Evolutionary conservation across 2,888 invertebrate species (phyloP), one percentile per base, ranked within the genome.

Genomic region (Morpho deidamia): DNA sequence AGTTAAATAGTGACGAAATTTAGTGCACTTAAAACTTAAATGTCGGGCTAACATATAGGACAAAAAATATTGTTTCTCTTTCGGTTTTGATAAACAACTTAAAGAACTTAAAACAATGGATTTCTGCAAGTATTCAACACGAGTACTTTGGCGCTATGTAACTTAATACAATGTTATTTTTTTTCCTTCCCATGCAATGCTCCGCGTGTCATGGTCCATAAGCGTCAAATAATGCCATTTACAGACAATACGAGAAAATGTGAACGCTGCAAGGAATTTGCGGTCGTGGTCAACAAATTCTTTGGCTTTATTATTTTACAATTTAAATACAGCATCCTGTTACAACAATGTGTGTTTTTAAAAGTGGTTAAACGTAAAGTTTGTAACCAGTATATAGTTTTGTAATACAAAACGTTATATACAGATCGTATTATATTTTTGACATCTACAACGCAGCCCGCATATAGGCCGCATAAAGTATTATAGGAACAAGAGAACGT

Each of bases 201-300:
- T 44, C 51, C 34, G 23, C 52, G 14, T 48, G 59, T 56, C 51
- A 56, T 38, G 48, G 56, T 39, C 48, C 56, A 51, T 56, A 56
- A 47, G 51, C 51, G 37, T 54, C 53, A 40, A 39, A 51, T 59
- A 56, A 54, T 48, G 43, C 47, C 56, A 54, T 56, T 45, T 46
- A 53, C 51, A 57, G 59, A 59, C 57, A 59, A 59, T 55, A 47
- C 47, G 35, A 52, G 57, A 49, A 59, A 59, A 59, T 40, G 43
- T 43, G 12, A 43, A 38, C 43, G 47, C 45, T 41, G 12, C 47
- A 38, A 49, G 49, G 48, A 56, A 51, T 46, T 49, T 53, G 46
- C 49, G 52, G 44, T 47, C 44, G 41, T 41, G 34, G 47, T 51
- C 41, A 48, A 53, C 41, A 47, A 41, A 58, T 53, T 41, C 41